Evolutionary conservation across 2,888 invertebrate species (phyloP).

Genomic region (Corbicula japonica): DNA sequence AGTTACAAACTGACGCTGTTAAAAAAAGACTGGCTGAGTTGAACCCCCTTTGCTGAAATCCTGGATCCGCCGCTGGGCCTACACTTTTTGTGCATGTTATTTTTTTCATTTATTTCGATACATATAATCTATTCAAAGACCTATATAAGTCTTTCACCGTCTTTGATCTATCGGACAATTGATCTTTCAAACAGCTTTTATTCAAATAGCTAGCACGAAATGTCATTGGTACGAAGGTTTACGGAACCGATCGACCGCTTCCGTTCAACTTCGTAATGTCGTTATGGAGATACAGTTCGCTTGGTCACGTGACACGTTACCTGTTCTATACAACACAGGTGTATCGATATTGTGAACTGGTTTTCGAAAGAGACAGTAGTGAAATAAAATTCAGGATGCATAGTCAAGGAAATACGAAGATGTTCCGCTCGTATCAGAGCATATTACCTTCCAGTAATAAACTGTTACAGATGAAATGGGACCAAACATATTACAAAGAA

Average conservation of each 20-base stretch:
- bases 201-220: too few species aligned
- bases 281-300: constrained; percentile 74
- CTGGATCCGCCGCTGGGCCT: too few species aligned
- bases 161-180: too few species aligned
- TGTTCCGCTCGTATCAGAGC: constrained; percentile 85
- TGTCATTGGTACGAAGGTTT: constrained; percentile 6
- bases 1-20: too few species aligned
- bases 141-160: too few species aligned
- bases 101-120: too few species aligned
- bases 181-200: too few species aligned
- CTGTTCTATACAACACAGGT: constrained; percentile 55
- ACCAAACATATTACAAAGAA: constrained; percentile 85
- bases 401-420: constrained; percentile 71
- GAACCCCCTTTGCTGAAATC: too few species aligned
- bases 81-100: too few species aligned
- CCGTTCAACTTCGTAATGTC: constrained; percentile 53
- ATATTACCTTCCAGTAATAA: constrained; percentile 85
- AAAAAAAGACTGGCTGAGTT: too few species aligned
- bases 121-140: too few species aligned
- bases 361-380: constrained; percentile 1
- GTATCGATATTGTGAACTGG: constrained; percentile 17
- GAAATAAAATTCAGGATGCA: constrained; percentile 53
- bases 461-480: constrained; percentile 85
- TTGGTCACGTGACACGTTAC: constrained; percentile 76
- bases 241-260: constrained; percentile 16